Evolutionary conservation across 2,113 vertebrate genomes (phyloP).

Genomic region (Junco hyemalis): DNA sequence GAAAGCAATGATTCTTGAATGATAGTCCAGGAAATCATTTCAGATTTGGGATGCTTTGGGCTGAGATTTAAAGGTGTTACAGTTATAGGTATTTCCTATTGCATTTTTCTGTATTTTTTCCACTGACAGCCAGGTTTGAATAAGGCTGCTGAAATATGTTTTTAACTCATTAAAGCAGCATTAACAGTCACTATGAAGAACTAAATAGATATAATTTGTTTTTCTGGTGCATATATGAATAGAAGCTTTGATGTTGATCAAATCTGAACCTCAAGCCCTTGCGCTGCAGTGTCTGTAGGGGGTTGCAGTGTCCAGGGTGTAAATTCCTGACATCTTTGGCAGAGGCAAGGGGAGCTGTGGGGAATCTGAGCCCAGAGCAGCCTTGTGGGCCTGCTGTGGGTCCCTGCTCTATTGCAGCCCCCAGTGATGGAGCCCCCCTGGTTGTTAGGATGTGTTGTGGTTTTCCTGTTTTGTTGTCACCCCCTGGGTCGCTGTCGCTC

Average conservation of each 20-base stretch:
- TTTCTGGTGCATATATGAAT: background rate
- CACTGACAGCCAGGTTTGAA: background rate
- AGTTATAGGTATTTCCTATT: background rate
- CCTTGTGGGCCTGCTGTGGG: background rate
- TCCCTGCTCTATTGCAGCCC: background rate
- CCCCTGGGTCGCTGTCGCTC: background rate
- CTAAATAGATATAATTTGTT: background rate
- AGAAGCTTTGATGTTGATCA: background rate
- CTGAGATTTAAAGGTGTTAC: background rate
- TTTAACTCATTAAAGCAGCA: background rate
- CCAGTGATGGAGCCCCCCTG: background rate
- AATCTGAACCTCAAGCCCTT: background rate
- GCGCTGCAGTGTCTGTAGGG: background rate
- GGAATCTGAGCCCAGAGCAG: background rate
- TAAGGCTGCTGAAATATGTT: background rate
- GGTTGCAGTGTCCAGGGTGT: fast-evolving
- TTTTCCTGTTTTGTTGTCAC: background rate
- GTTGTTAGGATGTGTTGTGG: background rate
- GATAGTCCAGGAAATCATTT: background rate
- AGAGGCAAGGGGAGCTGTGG: background rate
- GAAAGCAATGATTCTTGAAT: background rate
- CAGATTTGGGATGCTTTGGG: background rate
- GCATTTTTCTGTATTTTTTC: background rate
- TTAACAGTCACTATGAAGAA: background rate
- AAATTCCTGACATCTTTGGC: background rate